Evolutionary conservation across 1,140 invertebrate species (phyloP), one percentile per base, ranked within the genome.

Genomic region (Drosophila santomea): DNA sequence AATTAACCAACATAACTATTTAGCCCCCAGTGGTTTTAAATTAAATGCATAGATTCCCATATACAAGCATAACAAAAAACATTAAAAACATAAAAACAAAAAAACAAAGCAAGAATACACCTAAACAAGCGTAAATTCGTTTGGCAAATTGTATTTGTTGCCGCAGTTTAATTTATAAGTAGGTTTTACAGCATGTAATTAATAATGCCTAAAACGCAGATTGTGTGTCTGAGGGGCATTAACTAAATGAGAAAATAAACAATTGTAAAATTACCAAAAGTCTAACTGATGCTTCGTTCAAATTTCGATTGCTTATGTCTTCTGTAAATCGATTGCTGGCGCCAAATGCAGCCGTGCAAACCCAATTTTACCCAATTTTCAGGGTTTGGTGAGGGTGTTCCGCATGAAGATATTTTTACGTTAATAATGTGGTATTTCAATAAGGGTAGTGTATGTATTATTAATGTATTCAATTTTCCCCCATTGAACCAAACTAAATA

Each of bases 111-210:
- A 41, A 58, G 28, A 45, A 72, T 55, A 77, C 43, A 36, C 41
- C 78, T 67, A 39, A 61, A 68, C 56, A 39, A 62, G 67, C 62
- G 43, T 43, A 60, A 52, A 81, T 54, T 36, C 28, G 58, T 78
- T 85, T 74, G 82, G 74, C 76, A 78, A 78, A 59, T 52, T 56
- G 60, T 59, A 77, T 68, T 68, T 76, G 71, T 79, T 86, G 74
- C 69, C 68, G 50, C 83, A 83, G 79, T 88, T 90, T 80, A 90
- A 80, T 74, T 71, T 89, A 75, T 89, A 89, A 89, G 85, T 89
- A 89, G 84, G 84, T 90, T 90, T 89, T 90, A 90, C 83, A 89
- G 69, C 78, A 56, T 84, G 72, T 83, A 77, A 89, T 89, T 89
- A 80, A 74, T 74, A 71, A 84, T 84, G 62, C 74, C 59, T 80